Conservation (phyloP, 2,888 invertebrate species). For the Allolobophora icterica region DNA sequence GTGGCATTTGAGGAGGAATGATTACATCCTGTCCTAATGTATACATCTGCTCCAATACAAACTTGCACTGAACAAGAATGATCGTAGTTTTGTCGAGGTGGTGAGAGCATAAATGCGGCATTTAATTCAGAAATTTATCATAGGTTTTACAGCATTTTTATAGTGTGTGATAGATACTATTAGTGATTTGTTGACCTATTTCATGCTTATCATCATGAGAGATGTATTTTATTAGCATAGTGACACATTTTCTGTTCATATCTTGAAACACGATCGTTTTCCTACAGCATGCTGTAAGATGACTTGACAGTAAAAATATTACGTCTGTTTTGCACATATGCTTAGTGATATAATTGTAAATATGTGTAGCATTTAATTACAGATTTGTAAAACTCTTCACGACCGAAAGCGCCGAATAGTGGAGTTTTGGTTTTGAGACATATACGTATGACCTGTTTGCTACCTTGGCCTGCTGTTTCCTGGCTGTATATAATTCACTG, state of each 20-base stretch:
- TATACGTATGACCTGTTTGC: neutral
- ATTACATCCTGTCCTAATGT: neutral
- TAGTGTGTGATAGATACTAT: neutral
- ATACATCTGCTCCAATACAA: neutral
- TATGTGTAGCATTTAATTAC: conserved; percentile 22
- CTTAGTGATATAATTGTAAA: conserved; percentile 25
- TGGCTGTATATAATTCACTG: conserved; percentile 13
- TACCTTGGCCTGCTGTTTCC: conserved; percentile 8
- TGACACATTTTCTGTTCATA: conserved; percentile 17
- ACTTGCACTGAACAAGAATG: neutral
- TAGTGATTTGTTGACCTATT: conserved; percentile 8
- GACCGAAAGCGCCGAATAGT: neutral
- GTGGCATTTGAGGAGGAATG: neutral
- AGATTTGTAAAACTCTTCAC: neutral
- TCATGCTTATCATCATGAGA: neutral
- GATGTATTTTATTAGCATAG: neutral
- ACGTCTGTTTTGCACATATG: conserved; percentile 17
- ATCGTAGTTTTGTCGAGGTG: neutral
- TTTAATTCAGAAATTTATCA: conserved; percentile 1
- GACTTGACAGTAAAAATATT: neutral
- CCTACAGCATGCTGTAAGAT: neutral
- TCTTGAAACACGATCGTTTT: neutral
- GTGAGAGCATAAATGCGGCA: neutral
- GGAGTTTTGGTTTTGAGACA: neutral
- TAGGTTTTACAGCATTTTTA: conserved; percentile 11